Base-by-base conservation (phyloP, 2,888 invertebrate species). In the Agrotis puta region DNA sequence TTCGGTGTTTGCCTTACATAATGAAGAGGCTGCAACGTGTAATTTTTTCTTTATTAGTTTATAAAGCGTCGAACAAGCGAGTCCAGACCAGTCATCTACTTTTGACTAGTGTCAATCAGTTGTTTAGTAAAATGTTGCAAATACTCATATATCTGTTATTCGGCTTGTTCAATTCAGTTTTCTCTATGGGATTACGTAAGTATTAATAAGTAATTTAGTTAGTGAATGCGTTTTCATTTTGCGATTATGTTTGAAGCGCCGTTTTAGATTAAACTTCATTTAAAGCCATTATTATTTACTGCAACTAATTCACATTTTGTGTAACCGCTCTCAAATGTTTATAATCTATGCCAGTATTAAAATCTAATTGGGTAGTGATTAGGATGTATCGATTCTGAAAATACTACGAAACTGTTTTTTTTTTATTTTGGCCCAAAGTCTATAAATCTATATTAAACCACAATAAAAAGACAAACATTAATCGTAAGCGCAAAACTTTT, bases 151-250 rank as follows among this genome's bases (percentile, higher is more conserved):
- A n/a, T 53, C 64, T 84, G 64, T 77, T 89, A 65, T 77, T 86
- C 14, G 79, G 77, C 45, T 64, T 76, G 24, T 82, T 89, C 76
- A 83, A 81, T 78, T 79, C 78, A 82, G 88, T 83, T 57, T 47
- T 78, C 66, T 86, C 88, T 71, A 84, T 89, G 86, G 87, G 74
- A 70, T 85, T 92, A 74, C 92, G 93, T 93, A 86, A 92, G 92
- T 91, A 87, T 87, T 83, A 81, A 85, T 85, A 86, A 84, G 73
- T 77, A 83, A 24, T 54, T 47, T 45, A 16, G 33, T 51, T 53
- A 63, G 7, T 33, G 33, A 72, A 63, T 63, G 7, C 7, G 14
- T 39, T 51, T 1, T 3, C 5, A 72, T 54, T 72, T 54, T 20
- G 47, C 27, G 5, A n/a, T 43, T 48, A 64, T 43, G 16, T 5